phyloP scores from a whole-genome alignment of 1,140 invertebrate species.

The Diuraphis noxia region DNA sequence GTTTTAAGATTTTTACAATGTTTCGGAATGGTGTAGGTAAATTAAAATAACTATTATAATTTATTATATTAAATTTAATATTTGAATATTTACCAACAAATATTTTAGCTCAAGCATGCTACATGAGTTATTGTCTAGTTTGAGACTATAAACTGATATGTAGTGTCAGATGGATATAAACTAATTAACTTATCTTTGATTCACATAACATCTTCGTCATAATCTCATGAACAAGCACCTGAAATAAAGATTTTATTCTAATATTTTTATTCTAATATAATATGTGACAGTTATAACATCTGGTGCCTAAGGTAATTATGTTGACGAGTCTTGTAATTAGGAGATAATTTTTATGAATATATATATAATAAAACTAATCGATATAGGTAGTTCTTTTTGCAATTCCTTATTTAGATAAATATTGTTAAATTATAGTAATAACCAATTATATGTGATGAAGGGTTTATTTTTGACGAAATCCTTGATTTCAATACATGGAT shows the following conservation, averaged over 20 bases:
- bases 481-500: slow-evolving; percentile 24
- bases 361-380: neutral
- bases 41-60: neutral
- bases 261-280: neutral
- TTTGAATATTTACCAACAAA: neutral
- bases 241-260: neutral
- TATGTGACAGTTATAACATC: neutral
- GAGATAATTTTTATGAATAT: neutral
- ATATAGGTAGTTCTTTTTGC: neutral
- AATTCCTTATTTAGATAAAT: slow-evolving; percentile 38
- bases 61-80: neutral
- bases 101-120: neutral
- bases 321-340: neutral
- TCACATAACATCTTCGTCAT: neutral
- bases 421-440: slow-evolving; percentile 1
- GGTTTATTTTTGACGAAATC: slow-evolving; percentile 48
- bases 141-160: neutral
- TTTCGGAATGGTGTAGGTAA: too few species aligned
- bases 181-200: neutral
- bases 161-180: neutral
- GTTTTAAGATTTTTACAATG: neutral
- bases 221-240: neutral
- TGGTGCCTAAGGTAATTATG: neutral
- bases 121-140: neutral
- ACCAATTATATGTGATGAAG: neutral